These are phyloP conservation scores for Clavelina lepadiformis DNA, from an alignment of 23 tunicate genomes.

Conservation along the genomic window DNA sequence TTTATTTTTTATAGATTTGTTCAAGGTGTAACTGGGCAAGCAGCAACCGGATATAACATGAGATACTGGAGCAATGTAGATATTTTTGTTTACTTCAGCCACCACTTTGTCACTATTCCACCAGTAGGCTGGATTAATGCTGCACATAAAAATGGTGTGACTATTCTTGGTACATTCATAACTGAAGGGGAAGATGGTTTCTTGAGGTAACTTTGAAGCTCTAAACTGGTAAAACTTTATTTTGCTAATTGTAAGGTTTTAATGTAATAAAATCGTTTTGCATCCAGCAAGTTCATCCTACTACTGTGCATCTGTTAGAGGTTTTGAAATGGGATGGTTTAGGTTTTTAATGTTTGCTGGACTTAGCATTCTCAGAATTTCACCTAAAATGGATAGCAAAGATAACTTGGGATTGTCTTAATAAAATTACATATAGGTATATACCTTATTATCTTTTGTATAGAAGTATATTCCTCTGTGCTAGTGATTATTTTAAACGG, in stretches of 20 bases:
- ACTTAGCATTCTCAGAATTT: no score
- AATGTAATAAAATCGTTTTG: background rate
- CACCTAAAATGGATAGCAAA: no score
- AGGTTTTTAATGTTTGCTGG: no score
- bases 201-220: conserved; percentile 32
- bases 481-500: no score
- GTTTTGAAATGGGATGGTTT: no score
- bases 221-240: background rate
- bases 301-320: background rate
- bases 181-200: conserved; percentile 53
- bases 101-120: conserved; percentile 82
- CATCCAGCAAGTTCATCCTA: no score
- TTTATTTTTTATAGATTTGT: conserved; percentile 51
- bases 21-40: conserved; percentile 25
- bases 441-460: no score
- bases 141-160: conserved; percentile 78
- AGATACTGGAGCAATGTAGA: conserved; percentile 66
- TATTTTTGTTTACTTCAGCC: conserved; percentile 85
- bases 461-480: no score
- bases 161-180: conserved; percentile 88
- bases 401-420: no score
- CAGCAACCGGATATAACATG: conserved; percentile 26
- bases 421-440: no score
- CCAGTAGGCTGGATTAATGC: conserved; percentile 94
- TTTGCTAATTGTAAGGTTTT: background rate